Conservation (phyloP, 1,140 invertebrate species). For the Apis cerana region DNA sequence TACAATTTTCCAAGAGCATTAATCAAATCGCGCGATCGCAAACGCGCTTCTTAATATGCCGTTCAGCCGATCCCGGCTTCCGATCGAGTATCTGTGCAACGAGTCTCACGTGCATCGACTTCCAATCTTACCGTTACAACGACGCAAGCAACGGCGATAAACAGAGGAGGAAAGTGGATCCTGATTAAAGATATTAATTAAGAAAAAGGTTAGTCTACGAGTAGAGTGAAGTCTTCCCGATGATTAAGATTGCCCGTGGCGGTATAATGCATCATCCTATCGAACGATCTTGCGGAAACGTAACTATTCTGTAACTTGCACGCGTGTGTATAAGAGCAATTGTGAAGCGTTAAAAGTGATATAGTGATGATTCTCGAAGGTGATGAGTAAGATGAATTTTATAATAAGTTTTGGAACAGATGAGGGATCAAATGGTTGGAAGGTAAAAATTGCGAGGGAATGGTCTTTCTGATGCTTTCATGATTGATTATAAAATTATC, state of each 20-base stretch:
- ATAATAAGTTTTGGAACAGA: too few relatives aligned
- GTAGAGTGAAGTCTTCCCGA: too few relatives aligned
- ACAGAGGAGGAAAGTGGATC: neutral
- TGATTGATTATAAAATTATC: too few relatives aligned
- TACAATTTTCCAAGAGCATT: conserved; percentile 24
- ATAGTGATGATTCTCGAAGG: too few relatives aligned
- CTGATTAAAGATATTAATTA: conserved; percentile 32
- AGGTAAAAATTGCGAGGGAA: too few relatives aligned
- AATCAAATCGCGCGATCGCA: conserved; percentile 22
- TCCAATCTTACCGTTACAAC: conserved; percentile 12
- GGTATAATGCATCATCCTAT: neutral
- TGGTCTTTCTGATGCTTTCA: too few relatives aligned
- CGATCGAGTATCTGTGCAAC: conserved; percentile 7
- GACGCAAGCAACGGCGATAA: neutral
- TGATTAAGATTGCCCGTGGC: neutral
- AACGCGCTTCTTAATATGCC: conserved; percentile 20
- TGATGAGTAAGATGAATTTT: too few relatives aligned
- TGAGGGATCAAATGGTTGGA: too few relatives aligned
- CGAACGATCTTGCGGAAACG: neutral
- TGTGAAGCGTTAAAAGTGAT: too few relatives aligned
- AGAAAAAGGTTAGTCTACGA: neutral
- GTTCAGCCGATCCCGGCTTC: neutral
- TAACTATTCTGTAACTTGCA: neutral
- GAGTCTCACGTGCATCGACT: conserved; percentile 2
- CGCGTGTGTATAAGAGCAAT: too few relatives aligned